Conservation (phyloP, 2,888 invertebrate genomes). For the Nematopogon swammerdamellus region DNA sequence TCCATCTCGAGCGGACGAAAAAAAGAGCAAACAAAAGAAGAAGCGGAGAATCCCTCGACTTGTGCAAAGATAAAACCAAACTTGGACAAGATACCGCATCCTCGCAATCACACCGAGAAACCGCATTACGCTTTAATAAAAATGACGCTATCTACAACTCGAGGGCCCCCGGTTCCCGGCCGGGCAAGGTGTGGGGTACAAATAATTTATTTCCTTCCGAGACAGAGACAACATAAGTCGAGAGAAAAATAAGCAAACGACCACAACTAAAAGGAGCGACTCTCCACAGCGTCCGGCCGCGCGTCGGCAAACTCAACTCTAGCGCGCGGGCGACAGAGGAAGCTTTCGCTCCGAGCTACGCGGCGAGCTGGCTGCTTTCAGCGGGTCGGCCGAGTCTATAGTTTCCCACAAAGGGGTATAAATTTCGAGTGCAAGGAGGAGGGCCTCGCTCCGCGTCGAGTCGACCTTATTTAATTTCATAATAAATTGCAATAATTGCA, state of each 20-base stretch:
- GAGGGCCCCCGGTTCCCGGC: constrained; percentile 12
- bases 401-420: constrained; percentile 40
- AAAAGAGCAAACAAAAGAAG: background rate
- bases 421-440: constrained; percentile 25
- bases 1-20: background rate
- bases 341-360: too few species aligned
- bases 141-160: constrained; percentile 38
- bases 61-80: constrained; percentile 17
- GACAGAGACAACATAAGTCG: constrained; percentile 46
- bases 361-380: background rate
- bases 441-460: constrained; percentile 24
- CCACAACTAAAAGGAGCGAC: constrained; percentile 35
- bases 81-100: background rate
- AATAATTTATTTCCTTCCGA: constrained; percentile 48
- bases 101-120: constrained; percentile 15
- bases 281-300: constrained; percentile 4
- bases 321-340: constrained; percentile 15
- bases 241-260: constrained; percentile 52
- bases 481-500: constrained; percentile 55
- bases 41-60: background rate
- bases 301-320: constrained; percentile 25
- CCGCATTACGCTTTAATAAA: constrained; percentile 52
- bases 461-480: constrained; percentile 51
- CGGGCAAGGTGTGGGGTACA: constrained; percentile 45
- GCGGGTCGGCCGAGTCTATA: constrained; percentile 13